Evolutionary conservation across 2,113 vertebrate genomes (phyloP), one percentile per base, ranked within the genome.

Genomic region (Plecotus auritus): DNA sequence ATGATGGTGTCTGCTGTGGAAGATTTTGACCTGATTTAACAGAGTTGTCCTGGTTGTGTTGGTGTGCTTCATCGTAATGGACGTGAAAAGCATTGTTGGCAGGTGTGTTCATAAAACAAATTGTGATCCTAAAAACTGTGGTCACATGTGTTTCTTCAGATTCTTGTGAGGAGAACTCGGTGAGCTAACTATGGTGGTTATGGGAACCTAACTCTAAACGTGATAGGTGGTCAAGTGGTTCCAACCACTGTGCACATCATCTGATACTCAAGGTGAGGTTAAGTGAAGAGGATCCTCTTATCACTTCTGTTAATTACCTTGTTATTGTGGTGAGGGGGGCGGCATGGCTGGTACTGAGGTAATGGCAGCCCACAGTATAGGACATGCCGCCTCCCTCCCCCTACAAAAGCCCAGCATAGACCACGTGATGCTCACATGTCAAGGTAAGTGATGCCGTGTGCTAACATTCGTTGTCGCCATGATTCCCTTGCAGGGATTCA

Each of bases 371-470:
- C 70, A 18, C 22, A 70, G 64, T 61, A 26, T 13, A 13, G 14
- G 45, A 12, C 2, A 47, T 14, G 12, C 2, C 5, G 40, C 13
- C 47, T 13, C 47, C 47, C 47, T 40, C 5, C 40, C 40, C 13
- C 47, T 49, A 49, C 13, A 14, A 49, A 49, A n/a, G 70, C 69
- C 9, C 23, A 40, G 8, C 49, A 1, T 26, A 56, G 17, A 64
- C 56, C 22, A 2, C n/a, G 9, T 14, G 32, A 6, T n/a, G 8
- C n/a, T 64, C 54, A 20, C 32, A 4, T 78, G 5, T 2, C 2
- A 1, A 51, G 59, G 26, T 40, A 35, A 51, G 23, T 30, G 9
- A 66, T 67, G 59, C 11, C 0, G 1, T 0, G 1, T 32, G 1
- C 20, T 26, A n/a, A 40, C 5, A 22, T 13, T 49, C 47, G 1